Conservation (phyloP, 2,797 vertebrate species). For the Acrossocheilus fasciatus region DNA sequence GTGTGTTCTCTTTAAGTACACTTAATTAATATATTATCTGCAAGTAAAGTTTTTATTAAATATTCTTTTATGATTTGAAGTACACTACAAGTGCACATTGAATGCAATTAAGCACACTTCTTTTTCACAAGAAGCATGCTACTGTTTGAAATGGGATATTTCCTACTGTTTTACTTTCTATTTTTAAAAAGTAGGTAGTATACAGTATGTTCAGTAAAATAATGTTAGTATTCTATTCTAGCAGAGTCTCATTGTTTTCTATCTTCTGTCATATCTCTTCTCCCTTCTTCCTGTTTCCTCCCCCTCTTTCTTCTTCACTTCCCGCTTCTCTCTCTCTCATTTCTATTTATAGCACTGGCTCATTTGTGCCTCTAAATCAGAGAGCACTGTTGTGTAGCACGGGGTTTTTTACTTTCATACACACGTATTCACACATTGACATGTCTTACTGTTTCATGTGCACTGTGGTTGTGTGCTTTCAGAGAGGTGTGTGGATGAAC, state of each 20-base stretch:
- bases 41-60: neutral
- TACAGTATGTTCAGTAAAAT: conserved; percentile 14
- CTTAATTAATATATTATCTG: neutral
- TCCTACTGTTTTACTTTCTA: neutral
- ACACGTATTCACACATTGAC: conserved; percentile 21
- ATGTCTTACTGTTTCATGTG: conserved; percentile 6
- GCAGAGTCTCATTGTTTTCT: conserved; percentile 15
- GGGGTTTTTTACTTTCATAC: conserved; percentile 58
- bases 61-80: neutral
- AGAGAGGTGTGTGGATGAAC: conserved; percentile 12
- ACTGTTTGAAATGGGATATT: neutral
- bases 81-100: neutral
- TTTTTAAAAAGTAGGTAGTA: neutral
- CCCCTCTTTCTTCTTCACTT: conserved; percentile 32
- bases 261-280: conserved; percentile 39
- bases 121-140: neutral
- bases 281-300: conserved; percentile 48
- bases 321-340: conserved; percentile 59
- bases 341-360: conserved; percentile 85
- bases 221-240: conserved; percentile 1
- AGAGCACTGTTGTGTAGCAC: conserved; percentile 77
- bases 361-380: conserved; percentile 82
- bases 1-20: neutral
- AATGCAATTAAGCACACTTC: neutral
- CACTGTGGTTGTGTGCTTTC: neutral